phyloP scores from a whole-genome alignment of 2,113 vertebrate species.

The Prochilodus magdalenae region DNA sequence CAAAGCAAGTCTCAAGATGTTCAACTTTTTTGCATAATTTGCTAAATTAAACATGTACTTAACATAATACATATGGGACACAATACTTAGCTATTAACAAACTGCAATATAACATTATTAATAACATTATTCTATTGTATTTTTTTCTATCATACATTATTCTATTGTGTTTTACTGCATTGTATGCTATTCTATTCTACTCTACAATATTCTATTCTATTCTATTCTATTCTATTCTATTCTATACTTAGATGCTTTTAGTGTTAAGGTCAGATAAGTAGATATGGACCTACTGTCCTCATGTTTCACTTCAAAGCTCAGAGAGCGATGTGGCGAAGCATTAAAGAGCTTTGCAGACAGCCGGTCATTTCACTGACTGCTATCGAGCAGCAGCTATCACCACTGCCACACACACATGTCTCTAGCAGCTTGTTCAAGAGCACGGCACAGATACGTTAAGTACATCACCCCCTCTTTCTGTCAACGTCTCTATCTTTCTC shows the following conservation, averaged over 20 bases:
- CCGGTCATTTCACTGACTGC: conserved; percentile 77
- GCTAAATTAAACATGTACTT: conserved; percentile 39
- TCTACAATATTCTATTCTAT: background rate
- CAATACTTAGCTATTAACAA: background rate
- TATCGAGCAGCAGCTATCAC: conserved; percentile 77
- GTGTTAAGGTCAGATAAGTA: conserved; percentile 30
- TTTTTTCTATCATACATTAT: background rate
- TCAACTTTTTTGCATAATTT: conserved; percentile 40
- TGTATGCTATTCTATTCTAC: conserved; percentile 1
- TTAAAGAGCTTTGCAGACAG: conserved; percentile 79
- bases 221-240: background rate
- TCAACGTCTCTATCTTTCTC: conserved; percentile 56
- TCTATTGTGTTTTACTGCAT: background rate
- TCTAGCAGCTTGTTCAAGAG: conserved; percentile 76
- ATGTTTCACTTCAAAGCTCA: conserved; percentile 73
- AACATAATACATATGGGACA: too few relatives aligned
- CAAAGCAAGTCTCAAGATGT: background rate
- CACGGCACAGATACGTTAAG: conserved; percentile 79
- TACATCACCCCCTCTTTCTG: conserved; percentile 73
- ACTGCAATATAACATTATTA: background rate
- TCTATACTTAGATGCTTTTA: conserved; percentile 5
- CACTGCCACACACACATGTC: conserved; percentile 68
- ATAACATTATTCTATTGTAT: background rate
- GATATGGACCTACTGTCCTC: conserved; percentile 72
- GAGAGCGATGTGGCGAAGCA: conserved; percentile 71